phyloP scores from a whole-genome alignment of 2,797 vertebrate species.

The Gallinago solitaria region DNA sequence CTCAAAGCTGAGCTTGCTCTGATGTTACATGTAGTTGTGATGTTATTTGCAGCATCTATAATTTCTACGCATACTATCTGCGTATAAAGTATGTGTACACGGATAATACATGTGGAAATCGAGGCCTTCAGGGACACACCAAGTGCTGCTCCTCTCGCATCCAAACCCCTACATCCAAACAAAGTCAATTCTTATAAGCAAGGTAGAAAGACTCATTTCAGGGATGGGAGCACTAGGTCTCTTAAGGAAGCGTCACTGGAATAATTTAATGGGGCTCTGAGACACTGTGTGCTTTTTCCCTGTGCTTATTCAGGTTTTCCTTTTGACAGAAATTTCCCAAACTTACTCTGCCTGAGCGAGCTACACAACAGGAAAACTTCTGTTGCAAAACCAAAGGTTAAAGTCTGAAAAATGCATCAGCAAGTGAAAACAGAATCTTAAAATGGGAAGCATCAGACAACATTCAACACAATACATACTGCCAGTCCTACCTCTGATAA shows the following conservation, averaged over 20 bases:
- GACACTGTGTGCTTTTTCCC: neutral
- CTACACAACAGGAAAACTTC: neutral
- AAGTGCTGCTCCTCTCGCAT: neutral
- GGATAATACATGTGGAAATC: fast-evolving
- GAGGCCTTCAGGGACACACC: fast-evolving
- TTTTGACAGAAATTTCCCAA: neutral
- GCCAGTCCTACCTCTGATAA: neutral
- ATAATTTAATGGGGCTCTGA: neutral
- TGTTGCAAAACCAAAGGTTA: neutral
- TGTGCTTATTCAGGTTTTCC: neutral
- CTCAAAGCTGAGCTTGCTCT: neutral
- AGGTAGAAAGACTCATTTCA: neutral
- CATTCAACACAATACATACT: neutral
- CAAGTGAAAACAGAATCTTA: neutral
- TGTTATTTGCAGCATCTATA: neutral
- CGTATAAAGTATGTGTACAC: neutral
- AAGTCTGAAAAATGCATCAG: neutral
- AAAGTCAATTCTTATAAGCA: neutral
- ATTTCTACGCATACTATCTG: neutral
- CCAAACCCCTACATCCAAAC: neutral
- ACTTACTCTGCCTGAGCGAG: neutral
- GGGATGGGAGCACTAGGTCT: neutral
- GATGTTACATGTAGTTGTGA: neutral
- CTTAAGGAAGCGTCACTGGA: neutral
- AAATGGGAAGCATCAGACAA: neutral